phyloP scores from a whole-genome alignment of 1,140 invertebrate genomes.

The Idris sp. region DNA sequence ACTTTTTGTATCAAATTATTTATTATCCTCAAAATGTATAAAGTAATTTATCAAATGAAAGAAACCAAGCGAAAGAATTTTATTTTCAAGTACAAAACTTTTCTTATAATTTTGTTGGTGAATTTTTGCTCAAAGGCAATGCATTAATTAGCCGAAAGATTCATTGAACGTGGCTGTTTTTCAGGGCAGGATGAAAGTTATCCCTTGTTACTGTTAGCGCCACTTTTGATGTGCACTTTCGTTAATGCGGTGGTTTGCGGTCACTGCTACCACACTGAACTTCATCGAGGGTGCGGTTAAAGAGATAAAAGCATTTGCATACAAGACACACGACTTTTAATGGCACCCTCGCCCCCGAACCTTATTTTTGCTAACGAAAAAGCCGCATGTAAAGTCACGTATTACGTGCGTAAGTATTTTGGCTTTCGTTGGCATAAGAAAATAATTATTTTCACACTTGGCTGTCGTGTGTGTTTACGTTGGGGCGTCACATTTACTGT shows the following conservation, averaged over 20 bases:
- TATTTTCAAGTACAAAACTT: too few relatives aligned
- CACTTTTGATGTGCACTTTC: slow-evolving; percentile 62
- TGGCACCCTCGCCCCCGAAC: slow-evolving; percentile 10
- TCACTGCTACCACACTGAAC: slow-evolving; percentile 38
- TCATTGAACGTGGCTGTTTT: slow-evolving; percentile 18
- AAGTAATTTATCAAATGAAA: too few relatives aligned
- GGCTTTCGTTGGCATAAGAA: slow-evolving; percentile 44
- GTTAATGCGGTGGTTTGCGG: slow-evolving; percentile 61
- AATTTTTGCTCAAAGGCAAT: neutral
- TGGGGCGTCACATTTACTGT: slow-evolving; percentile 34
- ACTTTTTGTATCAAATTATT: too few relatives aligned
- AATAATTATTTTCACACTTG: slow-evolving; percentile 56
- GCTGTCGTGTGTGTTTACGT: slow-evolving; percentile 28
- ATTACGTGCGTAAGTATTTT: slow-evolving; percentile 53
- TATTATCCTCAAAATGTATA: too few relatives aligned
- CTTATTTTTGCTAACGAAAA: slow-evolving; percentile 7
- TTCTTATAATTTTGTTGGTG: too few relatives aligned
- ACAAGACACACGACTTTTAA: slow-evolving; percentile 52
- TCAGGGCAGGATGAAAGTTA: slow-evolving; percentile 41
- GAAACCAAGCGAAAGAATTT: too few relatives aligned
- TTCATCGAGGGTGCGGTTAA: slow-evolving; percentile 58
- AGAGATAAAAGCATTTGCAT: slow-evolving; percentile 52
- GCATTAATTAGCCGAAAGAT: slow-evolving; percentile 41
- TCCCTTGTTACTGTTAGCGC: slow-evolving; percentile 49
- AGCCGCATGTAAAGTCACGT: slow-evolving; percentile 51